phyloP scores from a whole-genome alignment of 53 echinoderm and acorn worm genomes.

The Echinometra lucunter region DNA sequence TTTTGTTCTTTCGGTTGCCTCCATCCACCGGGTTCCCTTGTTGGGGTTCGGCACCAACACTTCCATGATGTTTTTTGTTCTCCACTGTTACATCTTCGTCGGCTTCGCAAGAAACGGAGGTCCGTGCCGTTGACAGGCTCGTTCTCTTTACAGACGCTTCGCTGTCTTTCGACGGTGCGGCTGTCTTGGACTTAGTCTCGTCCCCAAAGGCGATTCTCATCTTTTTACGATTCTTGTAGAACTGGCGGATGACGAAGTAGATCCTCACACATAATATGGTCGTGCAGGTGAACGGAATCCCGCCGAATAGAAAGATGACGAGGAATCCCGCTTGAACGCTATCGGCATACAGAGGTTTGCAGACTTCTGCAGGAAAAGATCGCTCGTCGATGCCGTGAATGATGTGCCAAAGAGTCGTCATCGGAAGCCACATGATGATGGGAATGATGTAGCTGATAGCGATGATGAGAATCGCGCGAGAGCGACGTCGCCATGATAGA shows the following conservation, averaged over 20 bases:
- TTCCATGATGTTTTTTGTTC: not conserved
- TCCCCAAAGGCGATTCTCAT: not conserved
- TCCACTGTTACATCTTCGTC: not conserved
- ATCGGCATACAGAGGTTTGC: not conserved
- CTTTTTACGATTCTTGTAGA: not conserved
- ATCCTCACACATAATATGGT: not conserved
- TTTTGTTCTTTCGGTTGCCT: not conserved
- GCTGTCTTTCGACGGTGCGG: not conserved
- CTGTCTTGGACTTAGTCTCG: not conserved
- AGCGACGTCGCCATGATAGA: conserved; percentile 45
- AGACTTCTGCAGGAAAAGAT: not conserved
- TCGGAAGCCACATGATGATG: conserved; percentile 67
- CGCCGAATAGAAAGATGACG: not conserved
- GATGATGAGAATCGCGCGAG: conserved; percentile 69
- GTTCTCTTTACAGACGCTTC: not conserved
- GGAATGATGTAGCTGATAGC: conserved; percentile 64
- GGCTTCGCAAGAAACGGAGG: not conserved
- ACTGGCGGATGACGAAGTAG: not conserved
- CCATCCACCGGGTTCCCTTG: too few species aligned
- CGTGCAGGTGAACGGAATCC: not conserved
- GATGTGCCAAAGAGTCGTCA: conserved; percentile 57
- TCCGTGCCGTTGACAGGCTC: not conserved
- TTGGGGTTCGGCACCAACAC: not conserved
- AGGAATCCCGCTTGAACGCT: not conserved
- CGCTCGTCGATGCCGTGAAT: conserved; percentile 37